phyloP scores from a whole-genome alignment of 2,113 vertebrate genomes.

The Engraulis encrasicolus region DNA sequence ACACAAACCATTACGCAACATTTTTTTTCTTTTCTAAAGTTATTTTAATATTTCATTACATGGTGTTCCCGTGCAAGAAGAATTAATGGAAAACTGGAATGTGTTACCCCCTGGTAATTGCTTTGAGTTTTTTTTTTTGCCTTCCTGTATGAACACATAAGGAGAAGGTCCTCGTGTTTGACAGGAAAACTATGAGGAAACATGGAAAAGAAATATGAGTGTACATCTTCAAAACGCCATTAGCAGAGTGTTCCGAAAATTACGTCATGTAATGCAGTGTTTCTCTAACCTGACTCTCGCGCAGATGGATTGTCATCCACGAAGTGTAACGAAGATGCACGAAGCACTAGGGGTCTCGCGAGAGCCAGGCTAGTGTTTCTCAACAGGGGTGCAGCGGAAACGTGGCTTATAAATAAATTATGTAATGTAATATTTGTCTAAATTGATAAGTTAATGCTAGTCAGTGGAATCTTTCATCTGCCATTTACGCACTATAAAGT shows the following conservation, averaged over 20 bases:
- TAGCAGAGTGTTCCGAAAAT: not conserved
- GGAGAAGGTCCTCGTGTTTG: not conserved
- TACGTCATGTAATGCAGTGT: too few species aligned
- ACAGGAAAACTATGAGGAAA: not conserved
- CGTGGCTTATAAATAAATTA: too few species aligned
- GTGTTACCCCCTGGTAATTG: conserved; percentile 15
- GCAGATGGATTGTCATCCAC: too few species aligned
- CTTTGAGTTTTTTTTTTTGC: not conserved
- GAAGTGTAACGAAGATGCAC: too few species aligned
- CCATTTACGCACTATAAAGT: too few species aligned
- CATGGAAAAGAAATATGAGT: not conserved
- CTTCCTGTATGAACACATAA: not conserved
- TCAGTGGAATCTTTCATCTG: too few species aligned
- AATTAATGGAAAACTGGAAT: conserved; percentile 47
- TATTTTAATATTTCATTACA: conserved; percentile 50
- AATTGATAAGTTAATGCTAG: too few species aligned
- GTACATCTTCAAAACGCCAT: not conserved
- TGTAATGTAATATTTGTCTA: too few species aligned
- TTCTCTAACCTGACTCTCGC: too few species aligned
- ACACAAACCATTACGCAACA: conserved; percentile 46
- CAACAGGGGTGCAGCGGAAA: too few species aligned
- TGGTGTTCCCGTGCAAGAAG: conserved; percentile 41
- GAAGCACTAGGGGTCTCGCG: too few species aligned
- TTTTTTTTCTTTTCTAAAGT: conserved; percentile 39
- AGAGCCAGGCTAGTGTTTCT: too few species aligned